Percentiles rank a stretch among this genome's conserved stretches.
These are phyloP conservation scores for Elgaria multicarinata DNA, from an alignment of 2,113 vertebrate genomes.

Conservation along the genomic window DNA sequence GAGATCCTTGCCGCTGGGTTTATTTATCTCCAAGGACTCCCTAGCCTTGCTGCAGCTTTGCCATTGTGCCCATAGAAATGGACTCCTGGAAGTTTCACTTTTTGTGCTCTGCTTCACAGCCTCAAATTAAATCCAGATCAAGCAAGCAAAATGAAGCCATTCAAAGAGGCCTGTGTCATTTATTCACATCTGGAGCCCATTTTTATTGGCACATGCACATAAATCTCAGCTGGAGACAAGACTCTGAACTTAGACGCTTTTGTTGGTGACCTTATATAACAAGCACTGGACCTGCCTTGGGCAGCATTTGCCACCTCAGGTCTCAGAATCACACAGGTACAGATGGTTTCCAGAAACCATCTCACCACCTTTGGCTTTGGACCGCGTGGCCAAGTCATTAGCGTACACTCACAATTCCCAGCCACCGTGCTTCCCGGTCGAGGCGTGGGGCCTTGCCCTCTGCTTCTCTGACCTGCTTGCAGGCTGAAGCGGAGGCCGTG, in stretches of 20 bases:
- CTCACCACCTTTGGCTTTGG: slow-evolving; percentile 30
- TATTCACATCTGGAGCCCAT: not conserved
- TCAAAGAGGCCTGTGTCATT: rapidly evolving
- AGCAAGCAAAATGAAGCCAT: rapidly evolving
- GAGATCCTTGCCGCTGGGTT: not conserved
- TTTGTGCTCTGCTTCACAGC: not conserved
- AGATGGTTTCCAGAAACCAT: slow-evolving; percentile 5
- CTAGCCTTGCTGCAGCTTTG: not conserved
- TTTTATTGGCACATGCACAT: not conserved
- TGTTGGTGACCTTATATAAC: not conserved
- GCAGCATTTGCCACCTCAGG: rapidly evolving
- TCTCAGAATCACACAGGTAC: not conserved
- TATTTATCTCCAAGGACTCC: not conserved
- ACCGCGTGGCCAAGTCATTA: rapidly evolving
- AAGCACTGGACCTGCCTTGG: rapidly evolving
- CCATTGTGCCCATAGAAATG: not conserved
- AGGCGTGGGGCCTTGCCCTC: not conserved
- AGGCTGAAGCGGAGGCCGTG: rapidly evolving
- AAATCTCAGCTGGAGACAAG: not conserved
- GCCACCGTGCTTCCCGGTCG: not conserved
- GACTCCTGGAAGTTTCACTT: not conserved
- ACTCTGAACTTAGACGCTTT: not conserved
- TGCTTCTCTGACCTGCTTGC: not conserved
- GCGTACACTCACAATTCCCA: not conserved
- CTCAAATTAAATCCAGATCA: not conserved